Percentiles rank a stretch among this genome's conserved stretches.
Conservation (phyloP, 2,113 vertebrate species). For the Ameiurus melas region DNA sequence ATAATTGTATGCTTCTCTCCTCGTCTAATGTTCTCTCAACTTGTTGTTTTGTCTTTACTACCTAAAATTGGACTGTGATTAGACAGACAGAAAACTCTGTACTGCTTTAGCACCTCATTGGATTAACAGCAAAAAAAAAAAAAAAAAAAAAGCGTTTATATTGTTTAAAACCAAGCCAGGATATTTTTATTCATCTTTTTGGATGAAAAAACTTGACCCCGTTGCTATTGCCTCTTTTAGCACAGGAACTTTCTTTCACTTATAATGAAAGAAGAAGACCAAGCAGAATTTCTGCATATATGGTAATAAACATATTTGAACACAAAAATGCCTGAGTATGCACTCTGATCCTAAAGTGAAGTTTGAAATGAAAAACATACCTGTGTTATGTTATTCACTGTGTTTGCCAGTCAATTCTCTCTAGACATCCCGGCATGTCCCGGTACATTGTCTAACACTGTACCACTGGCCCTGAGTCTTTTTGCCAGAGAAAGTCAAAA, state of each 20-base stretch:
- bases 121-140: slow-evolving; percentile 6
- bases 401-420: neutral
- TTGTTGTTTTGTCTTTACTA: neutral
- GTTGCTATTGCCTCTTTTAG: slow-evolving; percentile 6
- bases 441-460: slow-evolving; percentile 13
- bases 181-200: slow-evolving; percentile 20
- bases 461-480: neutral
- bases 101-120: slow-evolving; percentile 30
- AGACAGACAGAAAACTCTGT: slow-evolving; percentile 12
- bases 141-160: slow-evolving; percentile 25
- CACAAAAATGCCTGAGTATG: slow-evolving; percentile 1
- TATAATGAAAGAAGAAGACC: neutral
- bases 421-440: slow-evolving; percentile 16
- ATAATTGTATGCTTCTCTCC: neutral
- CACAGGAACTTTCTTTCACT: slow-evolving; percentile 1
- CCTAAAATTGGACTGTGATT: neutral
- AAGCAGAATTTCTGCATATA: slow-evolving; percentile 24
- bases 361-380: slow-evolving; percentile 22
- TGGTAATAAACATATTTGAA: slow-evolving; percentile 32
- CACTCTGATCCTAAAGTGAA: slow-evolving; percentile 26
- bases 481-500: slow-evolving; percentile 3
- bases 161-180: slow-evolving; percentile 25
- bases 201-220: slow-evolving; percentile 39
- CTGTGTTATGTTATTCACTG: slow-evolving; percentile 1
- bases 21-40: neutral